Evolutionary conservation across 2,888 invertebrate species (phyloP).

Genomic region (Anthophora plumipes): DNA sequence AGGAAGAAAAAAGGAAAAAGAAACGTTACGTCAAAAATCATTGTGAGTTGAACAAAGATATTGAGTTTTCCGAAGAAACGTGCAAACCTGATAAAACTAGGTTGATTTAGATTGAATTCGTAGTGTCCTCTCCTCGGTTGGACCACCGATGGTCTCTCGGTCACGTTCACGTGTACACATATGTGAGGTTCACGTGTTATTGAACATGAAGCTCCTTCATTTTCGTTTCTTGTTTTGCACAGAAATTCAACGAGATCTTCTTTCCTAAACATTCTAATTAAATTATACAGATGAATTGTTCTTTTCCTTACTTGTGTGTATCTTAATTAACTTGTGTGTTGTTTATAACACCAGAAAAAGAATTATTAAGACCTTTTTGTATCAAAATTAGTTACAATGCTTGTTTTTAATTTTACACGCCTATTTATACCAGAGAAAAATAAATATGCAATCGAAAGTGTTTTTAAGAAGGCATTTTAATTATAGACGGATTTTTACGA

Average conservation of each 20-base stretch:
- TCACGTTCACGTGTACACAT: slow-evolving; percentile 7
- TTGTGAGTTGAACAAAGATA: slow-evolving; percentile 42
- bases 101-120: slow-evolving; percentile 74
- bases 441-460: no score
- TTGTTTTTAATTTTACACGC: no score
- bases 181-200: slow-evolving; percentile 19
- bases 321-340: no score
- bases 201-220: slow-evolving; percentile 10
- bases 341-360: no score
- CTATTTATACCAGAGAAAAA: no score
- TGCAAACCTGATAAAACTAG: slow-evolving; percentile 59
- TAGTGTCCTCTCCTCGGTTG: slow-evolving; percentile 23
- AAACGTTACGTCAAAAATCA: slow-evolving; percentile 22
- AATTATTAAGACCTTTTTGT: no score
- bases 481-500: no score
- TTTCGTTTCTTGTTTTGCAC: slow-evolving; percentile 8
- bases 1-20: not conserved
- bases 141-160: slow-evolving; percentile 15
- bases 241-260: not conserved
- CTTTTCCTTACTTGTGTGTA: not conserved
- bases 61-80: slow-evolving; percentile 55
- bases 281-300: slow-evolving; percentile 7
- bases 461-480: no score
- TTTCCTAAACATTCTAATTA: slow-evolving; percentile 42
- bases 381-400: no score